Evolutionary conservation across 2,888 invertebrate genomes (phyloP), one percentile per base, ranked within the genome.

Genomic region (Siphlonurus alternatus): DNA sequence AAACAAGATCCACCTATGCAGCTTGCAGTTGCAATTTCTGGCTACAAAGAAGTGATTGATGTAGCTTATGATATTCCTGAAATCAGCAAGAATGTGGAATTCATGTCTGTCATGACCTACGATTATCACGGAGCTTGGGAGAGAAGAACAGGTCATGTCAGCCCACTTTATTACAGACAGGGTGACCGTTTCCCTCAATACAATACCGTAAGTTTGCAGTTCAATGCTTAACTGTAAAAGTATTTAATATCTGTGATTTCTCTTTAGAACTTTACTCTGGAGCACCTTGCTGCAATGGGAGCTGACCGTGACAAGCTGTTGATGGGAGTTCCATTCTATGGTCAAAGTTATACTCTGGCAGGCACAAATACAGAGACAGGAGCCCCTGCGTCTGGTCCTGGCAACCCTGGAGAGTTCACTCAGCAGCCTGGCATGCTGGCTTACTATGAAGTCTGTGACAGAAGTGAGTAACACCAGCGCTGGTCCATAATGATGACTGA

Each of bases 71-170:
- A 94, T 69, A 77, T 93, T 23, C 70, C 73, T 5, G 69, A 69
- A 20, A 67, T 77, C 22, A 72, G 72, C 53, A 68, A 70, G 67
- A 70, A 67, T 64, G 83, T 85, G 0, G 89, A 92, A 70, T 92
- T 90, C 73, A 79, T 92, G 73, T 88, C 89, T 2, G 84, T 91
- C 0, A 92, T 92, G 91, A 85, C 86, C 0, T 93, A 91, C 69
- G 93, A 93, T 73, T 92, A 91, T 73, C 92, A 93, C 69, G 92
- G 92, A 0, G 85, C 89, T n/a, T 92, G 92, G 92, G 92, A 93
- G 73, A 76, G 80, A 19, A 78, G 78, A 66, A 89, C 90, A 0
- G 88, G 88, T 0, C 92, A 93, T 72, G 85, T 91, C 10, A 88
- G 91, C 68, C 93, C 93, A 0, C 75, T 93, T 1, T 82, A 83